phyloP scores from a whole-genome alignment of 2,113 vertebrate genomes.

The Polyodon spathula region DNA sequence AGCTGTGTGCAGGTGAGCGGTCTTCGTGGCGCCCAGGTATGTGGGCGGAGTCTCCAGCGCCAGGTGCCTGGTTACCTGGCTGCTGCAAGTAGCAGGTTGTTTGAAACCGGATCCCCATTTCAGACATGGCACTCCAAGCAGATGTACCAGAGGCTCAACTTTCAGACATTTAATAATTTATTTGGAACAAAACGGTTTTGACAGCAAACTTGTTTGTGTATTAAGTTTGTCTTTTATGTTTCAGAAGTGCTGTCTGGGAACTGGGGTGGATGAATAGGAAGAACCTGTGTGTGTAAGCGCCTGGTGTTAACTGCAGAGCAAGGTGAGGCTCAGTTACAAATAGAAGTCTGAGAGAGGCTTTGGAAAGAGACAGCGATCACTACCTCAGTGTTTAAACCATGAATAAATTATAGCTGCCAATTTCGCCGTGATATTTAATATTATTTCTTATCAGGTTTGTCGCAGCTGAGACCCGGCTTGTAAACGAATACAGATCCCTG shows the following conservation, averaged over 20 bases:
- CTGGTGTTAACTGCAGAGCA: no score
- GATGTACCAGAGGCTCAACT: neutral
- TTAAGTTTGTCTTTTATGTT: neutral
- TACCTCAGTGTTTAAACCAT: neutral
- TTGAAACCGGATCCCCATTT: conserved; percentile 3
- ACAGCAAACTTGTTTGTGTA: neutral
- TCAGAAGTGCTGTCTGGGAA: neutral
- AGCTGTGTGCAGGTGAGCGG: neutral
- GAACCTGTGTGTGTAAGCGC: no score
- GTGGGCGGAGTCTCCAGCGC: conserved; percentile 1
- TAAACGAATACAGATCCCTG: neutral
- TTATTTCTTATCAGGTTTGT: neutral
- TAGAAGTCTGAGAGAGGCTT: no score
- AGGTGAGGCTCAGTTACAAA: no score
- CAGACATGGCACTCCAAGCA: neutral
- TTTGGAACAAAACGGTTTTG: neutral
- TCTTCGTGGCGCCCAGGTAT: conserved; percentile 10
- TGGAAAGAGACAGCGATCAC: neutral
- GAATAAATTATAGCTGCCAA: neutral
- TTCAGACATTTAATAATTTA: neutral
- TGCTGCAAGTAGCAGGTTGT: no score
- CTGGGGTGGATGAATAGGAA: no score
- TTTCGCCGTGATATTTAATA: neutral
- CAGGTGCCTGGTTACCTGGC: neutral
- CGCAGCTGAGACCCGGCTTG: neutral